These are phyloP conservation scores for Cavia aperea DNA, from an alignment of 2,113 vertebrate genomes.

Conservation along the genomic window DNA sequence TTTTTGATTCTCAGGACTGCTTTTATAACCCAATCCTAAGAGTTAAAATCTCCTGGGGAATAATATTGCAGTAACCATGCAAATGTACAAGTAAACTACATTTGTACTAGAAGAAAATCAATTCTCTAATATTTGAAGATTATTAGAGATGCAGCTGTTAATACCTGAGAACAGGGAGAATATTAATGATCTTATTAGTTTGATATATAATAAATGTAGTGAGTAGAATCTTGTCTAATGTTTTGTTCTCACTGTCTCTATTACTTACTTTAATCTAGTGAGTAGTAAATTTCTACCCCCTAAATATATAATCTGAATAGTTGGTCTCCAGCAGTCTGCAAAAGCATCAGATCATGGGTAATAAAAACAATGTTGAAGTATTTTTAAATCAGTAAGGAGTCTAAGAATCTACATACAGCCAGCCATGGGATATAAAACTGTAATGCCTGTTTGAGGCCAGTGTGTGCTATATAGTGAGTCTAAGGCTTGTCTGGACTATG, in stretches of 20 bases:
- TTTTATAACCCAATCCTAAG: neutral
- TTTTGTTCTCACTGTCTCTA: neutral
- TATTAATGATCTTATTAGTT: neutral
- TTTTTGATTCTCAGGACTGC: neutral
- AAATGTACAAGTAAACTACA: neutral
- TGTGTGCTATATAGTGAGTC: neutral
- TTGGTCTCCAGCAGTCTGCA: neutral
- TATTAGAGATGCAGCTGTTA: neutral
- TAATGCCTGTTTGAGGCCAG: neutral
- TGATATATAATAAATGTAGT: neutral
- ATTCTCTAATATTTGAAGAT: neutral
- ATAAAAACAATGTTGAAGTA: neutral
- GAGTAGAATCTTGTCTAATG: neutral
- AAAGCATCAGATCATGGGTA: neutral
- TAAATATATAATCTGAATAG: neutral
- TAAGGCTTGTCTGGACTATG: neutral
- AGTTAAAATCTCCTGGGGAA: neutral
- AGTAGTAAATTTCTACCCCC: neutral
- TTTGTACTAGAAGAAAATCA: neutral
- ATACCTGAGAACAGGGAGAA: neutral
- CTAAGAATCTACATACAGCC: neutral
- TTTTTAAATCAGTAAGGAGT: neutral
- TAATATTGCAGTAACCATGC: neutral
- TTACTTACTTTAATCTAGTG: neutral
- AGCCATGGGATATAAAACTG: neutral